phyloP scores from a whole-genome alignment of 1,140 invertebrate genomes.

The Dysdera silvatica region DNA sequence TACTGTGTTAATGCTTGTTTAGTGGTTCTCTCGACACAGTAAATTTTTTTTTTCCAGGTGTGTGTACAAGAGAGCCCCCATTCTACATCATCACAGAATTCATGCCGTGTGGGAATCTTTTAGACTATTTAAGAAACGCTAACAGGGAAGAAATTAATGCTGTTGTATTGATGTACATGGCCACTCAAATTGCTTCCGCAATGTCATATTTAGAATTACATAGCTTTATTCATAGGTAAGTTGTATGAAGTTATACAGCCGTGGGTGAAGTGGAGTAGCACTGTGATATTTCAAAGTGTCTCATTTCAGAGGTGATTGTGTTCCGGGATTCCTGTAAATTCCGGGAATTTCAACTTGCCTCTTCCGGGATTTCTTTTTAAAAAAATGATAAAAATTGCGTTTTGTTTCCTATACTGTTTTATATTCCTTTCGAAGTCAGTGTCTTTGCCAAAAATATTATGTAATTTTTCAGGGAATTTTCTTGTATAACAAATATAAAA shows the following conservation, averaged over 20 bases:
- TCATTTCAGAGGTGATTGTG: too few species aligned
- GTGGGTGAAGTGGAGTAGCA: too few species aligned
- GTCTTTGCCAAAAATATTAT: too few species aligned
- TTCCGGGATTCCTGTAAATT: too few species aligned
- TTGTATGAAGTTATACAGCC: too few species aligned
- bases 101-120: constrained; percentile 94
- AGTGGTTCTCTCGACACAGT: background rate
- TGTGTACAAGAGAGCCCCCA: constrained; percentile 94
- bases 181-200: constrained; percentile 94
- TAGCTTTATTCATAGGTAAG: constrained; percentile 83
- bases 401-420: background rate
- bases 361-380: too few species aligned
- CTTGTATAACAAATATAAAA: too few species aligned
- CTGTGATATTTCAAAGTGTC: too few species aligned
- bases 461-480: too few species aligned
- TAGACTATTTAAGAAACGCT: constrained; percentile 88
- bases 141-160: constrained; percentile 84
- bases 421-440: background rate
- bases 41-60: constrained; percentile 76
- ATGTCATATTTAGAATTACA: constrained; percentile 97
- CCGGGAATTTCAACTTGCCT: too few species aligned
- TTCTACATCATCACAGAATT: constrained; percentile 99
- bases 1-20: background rate
- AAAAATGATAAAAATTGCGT: background rate
- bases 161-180: constrained; percentile 96